Base-by-base conservation (phyloP, 2,113 vertebrate species). In the Thinocorus orbignyianus region DNA sequence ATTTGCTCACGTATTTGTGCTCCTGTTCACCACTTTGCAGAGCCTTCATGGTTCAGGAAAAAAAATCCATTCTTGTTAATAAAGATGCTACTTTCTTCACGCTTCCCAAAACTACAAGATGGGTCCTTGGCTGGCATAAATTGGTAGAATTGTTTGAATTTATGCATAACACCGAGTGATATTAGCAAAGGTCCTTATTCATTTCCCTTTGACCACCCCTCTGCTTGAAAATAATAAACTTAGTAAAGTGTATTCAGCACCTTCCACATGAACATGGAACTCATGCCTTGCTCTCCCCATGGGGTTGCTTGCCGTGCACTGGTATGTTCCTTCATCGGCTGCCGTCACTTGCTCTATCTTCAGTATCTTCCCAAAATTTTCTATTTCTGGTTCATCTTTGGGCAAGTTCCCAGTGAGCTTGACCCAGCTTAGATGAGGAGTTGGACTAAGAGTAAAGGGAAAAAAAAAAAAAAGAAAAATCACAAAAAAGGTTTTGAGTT, bases 181-280 rank as follows among this genome's bases (percentile, higher is more conserved):
- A 25, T 8, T 20, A 71, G 12, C 18, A 49, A 61, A 76, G 10
- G 8, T 19, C 13, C 39, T 79, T 76, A 8, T 10, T 46, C 19
- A 7, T 6, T 20, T 41, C 52, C 26, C 41, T 52, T 16, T 57
- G 13, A 70, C 65, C 33, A 55, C 23, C 10, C 11, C 42, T 61
- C 55, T 49, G 37, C 13, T 48, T 37, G 57, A 31, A 71, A 88
- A 0, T 26, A 35, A 1, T 15, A 48, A 81, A 9, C 22, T 52
- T 22, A 88, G 25, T 25, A 20, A 77, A 81, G 23, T 16, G 3
- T 22, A 22, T 5, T 82, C 60, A 20, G 44, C 97, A 99, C 99
- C 99, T 98, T 99, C 99, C 15, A 99, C 98, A 0, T 72, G 98
- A 51, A 99, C 98, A 0, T 94, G 97, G 96, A 99, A 99, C 89